Base-by-base conservation (phyloP, 2,113 vertebrate species). In the Leptobrachium leishanense region DNA sequence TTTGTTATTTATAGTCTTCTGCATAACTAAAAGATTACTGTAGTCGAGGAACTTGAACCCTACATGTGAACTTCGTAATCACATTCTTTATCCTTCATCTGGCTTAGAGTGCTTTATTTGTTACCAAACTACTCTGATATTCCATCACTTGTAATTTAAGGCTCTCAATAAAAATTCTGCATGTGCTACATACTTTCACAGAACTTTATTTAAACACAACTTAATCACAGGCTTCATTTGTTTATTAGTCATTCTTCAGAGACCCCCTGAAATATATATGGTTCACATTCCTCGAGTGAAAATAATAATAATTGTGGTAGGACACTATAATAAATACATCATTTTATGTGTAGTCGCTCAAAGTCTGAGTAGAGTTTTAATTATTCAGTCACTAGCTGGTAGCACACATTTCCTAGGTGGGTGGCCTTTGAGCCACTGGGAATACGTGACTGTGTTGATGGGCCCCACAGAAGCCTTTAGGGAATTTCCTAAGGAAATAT, bases 401-500 rank as follows among this genome's bases (percentile, higher is more conserved):
- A 68, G 59, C 46, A 74, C 43, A 68, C 39, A 55, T 63, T 74
- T 59, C 65, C 64, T 57, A 62, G 41, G 68, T 74, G 78, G 78
- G 78, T 81, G 78, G 71, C 69, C 78, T 63, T 43, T 59, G 55
- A 68, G 78, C 78, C 53, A 46, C 46, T 42, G 78, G 65, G 72
- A 68, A 74, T 72, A 74, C n/a, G 64, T 59, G 71, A 55, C 65
- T 62, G 50, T 69, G 53, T 68, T 55, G 31, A 74, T 46, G 54
- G 72, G 71, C 64, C 64, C 12, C 63, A 72, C 71, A 54, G 40
- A 80, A 80, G 44, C 46, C 70, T 74, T 43, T 68, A 74, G 77
- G 63, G 67, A 71, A 77, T 77, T 77, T 77, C 67, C 76, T 71
- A 63, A 42, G 76, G 77, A 80, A 66, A 80, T 74, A 73, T 73